Percentiles rank a stretch among this genome's conserved stretches.
Evolutionary conservation across 2,797 vertebrate species (phyloP).

Genomic region (Synanceia verrucosa): DNA sequence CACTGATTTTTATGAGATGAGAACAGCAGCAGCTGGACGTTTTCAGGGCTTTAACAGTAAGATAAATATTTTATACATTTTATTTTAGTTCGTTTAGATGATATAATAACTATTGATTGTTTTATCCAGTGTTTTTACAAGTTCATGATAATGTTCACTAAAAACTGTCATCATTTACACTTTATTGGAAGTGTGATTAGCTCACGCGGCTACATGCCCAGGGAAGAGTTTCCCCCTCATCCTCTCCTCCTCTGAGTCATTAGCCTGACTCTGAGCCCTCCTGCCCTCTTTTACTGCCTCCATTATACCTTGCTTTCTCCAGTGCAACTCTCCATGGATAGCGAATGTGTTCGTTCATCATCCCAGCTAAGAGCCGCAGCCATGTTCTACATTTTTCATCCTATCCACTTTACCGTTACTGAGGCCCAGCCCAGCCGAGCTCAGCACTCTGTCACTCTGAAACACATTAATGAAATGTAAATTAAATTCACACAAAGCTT

Average conservation of each 20-base stretch:
- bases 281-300: slow-evolving; percentile 67
- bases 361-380: slow-evolving; percentile 49
- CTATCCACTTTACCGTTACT: slow-evolving; percentile 24
- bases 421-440: not conserved
- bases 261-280: slow-evolving; percentile 48
- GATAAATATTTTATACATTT: not conserved
- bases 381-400: slow-evolving; percentile 49
- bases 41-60: not conserved
- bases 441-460: slow-evolving; percentile 25
- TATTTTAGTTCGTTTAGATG: too few species aligned
- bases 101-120: too few species aligned
- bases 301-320: slow-evolving; percentile 71
- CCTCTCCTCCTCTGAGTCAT: slow-evolving; percentile 59
- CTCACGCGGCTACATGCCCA: not conserved
- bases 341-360: slow-evolving; percentile 55
- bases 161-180: not conserved
- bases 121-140: not conserved
- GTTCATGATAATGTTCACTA: not conserved
- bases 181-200: not conserved
- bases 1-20: not conserved
- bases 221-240: not conserved
- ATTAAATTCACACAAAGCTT: slow-evolving; percentile 36
- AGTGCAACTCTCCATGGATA: slow-evolving; percentile 48
- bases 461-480: slow-evolving; percentile 50
- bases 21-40: not conserved